Conservation (phyloP, 2,888 invertebrate genomes). For the Cremastinae sp. region DNA sequence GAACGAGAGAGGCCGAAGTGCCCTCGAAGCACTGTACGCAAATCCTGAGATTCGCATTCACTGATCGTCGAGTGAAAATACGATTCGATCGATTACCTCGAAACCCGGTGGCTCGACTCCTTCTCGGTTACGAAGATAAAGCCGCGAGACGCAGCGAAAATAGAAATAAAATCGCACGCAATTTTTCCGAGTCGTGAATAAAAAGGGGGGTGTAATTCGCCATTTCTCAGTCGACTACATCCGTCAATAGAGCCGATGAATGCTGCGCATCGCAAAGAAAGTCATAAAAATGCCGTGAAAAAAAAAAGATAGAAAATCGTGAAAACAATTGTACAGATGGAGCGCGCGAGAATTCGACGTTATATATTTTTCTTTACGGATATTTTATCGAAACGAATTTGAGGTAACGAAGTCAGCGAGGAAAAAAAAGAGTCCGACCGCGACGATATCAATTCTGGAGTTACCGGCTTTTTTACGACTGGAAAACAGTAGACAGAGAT, state of each 20-base stretch:
- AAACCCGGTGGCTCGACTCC: neutral
- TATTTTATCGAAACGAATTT: too few relatives aligned
- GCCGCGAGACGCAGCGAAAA: neutral
- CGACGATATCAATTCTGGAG: too few relatives aligned
- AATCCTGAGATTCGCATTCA: slow-evolving; percentile 55
- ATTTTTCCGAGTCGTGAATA: too few relatives aligned
- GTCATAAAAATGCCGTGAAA: slow-evolving; percentile 6
- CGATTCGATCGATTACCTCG: slow-evolving; percentile 33
- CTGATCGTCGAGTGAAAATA: slow-evolving; percentile 33
- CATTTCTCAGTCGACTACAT: too few relatives aligned
- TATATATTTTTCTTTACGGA: too few relatives aligned
- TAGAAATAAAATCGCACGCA: neutral
- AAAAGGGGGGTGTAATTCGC: too few relatives aligned
- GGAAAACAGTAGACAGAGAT: neutral
- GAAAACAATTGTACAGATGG: neutral
- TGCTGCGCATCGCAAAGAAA: too few relatives aligned
- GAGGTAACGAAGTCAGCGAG: neutral
- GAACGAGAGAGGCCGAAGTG: slow-evolving; percentile 15
- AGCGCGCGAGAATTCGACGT: too few relatives aligned
- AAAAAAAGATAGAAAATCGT: neutral
- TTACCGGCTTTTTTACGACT: too few relatives aligned
- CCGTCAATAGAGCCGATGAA: too few relatives aligned
- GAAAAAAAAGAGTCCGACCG: too few relatives aligned
- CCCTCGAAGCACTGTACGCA: slow-evolving; percentile 52
- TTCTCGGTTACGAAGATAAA: neutral